Percentiles rank a stretch among this genome's conserved stretches.
phyloP scores from a whole-genome alignment of 2,888 invertebrate genomes.

The Lamellibrachia satsuma region DNA sequence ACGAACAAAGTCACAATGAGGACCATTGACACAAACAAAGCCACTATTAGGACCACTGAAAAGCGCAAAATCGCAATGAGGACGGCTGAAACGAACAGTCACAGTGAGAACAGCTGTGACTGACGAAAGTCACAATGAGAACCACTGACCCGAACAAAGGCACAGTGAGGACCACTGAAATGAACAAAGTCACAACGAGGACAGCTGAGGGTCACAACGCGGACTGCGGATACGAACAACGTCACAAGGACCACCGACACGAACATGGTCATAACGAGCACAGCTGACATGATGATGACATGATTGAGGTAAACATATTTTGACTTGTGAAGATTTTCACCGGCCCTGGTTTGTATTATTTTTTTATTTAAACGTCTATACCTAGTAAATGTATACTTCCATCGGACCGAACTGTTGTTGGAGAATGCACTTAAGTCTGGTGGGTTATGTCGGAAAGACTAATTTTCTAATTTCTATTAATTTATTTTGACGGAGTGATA shows the following conservation, averaged over 20 bases:
- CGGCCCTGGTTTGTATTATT: background rate
- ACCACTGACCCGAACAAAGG: background rate
- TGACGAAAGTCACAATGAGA: background rate
- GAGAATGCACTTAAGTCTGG: background rate
- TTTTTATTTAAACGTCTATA: background rate
- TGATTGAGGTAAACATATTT: background rate
- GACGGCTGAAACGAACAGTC: background rate
- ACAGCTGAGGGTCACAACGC: background rate
- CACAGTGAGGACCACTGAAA: background rate
- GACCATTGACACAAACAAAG: background rate
- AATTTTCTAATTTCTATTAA: background rate
- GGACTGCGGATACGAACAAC: background rate
- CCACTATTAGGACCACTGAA: background rate
- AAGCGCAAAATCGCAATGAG: background rate
- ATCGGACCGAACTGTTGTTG: background rate
- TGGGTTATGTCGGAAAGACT: background rate
- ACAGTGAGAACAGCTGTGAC: background rate
- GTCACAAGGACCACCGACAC: background rate
- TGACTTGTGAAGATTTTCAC: background rate
- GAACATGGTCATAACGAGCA: too few relatives aligned
- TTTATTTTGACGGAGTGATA: background rate
- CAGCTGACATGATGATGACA: too few relatives aligned
- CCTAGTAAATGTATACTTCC: background rate
- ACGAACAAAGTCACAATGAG: background rate
- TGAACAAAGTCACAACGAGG: background rate